Base-by-base conservation (phyloP, 2,797 vertebrate species). In the Scolopax bukidnonensis region DNA sequence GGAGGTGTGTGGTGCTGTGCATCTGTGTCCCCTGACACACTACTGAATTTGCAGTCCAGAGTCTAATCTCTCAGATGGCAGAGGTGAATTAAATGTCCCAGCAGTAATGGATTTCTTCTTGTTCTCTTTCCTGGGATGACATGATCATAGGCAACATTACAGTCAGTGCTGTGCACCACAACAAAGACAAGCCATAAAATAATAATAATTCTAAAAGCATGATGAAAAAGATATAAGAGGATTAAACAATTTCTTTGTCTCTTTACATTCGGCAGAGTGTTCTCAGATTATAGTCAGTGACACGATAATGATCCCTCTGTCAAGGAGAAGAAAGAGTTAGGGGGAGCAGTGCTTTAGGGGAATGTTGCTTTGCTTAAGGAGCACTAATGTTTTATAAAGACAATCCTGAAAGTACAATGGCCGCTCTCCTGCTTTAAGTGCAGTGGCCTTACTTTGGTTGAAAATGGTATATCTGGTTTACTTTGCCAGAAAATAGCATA, bases 91-190 rank as follows among this genome's bases (percentile, higher is more conserved):
- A 12, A 60, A 25, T 18, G 14, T 25, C 28, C 54, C 36, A 59
- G 27, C 32, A 43, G 16, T 7, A 65, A 48, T 3, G 16, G 60
- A 40, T 70, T 32, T 40, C 13, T 18, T 50, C 59, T 78, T 40
- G 11, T 33, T 28, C 6, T 28, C 2, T 0, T 25, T 67, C 50
- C 67, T 70, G 90, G 38, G 30, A 33, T 45, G 90, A 28, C 33
- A 51, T 59, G 88, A 40, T 25, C 33, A 1, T 1, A 24, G 32
- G 17, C 27, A 40, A 4, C 3, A 1, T 5, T n/a, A 11, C n/a
- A n/a, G 25, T 28, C 4, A 2, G 28, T 38, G 41, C 7, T 41
- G 5, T 4, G 4, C 2, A 2, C 10, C 59, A 9, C 50, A 64
- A 32, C 32, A 83, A 91, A 61, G 67, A 53, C 53, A 70, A 41